Evolutionary conservation across 2,113 vertebrate species (phyloP), one percentile per base, ranked within the genome.

Genomic region (Eclectus roratus): DNA sequence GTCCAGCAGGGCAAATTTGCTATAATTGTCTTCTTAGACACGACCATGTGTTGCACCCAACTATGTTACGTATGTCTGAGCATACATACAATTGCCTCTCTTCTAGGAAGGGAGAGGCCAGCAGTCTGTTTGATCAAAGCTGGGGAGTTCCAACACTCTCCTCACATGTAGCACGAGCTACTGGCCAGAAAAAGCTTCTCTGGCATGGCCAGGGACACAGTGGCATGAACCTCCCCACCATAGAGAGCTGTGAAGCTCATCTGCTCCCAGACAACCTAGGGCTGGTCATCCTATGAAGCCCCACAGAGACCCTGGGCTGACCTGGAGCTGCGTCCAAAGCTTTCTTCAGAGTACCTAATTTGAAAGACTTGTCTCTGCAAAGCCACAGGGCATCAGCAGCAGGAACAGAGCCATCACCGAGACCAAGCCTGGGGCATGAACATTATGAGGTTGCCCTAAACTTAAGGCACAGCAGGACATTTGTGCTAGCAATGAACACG

Each of bases 1-100:
- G 20, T 12, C 17, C 37, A 80, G 66, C 33, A 13, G 24, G 31
- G 47, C 84, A 37, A 61, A 66, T 35, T n/a, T 29, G 17, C 21
- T 21, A 1, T 3, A 2, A 17, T 6, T 63, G 23, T 10, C 5
- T 7, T 15, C 6, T 7, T 18, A 13, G 1, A 17, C 10, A 12
- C 24, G 35, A 3, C 18, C 31, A 15, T 1, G 6, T 1, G 28
- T 9, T 25, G 49, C 39, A 60, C 35, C 35, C 63, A n/a, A 5
- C 35, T 6, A 23, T 23, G 8, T n/a, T 58, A 58, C 2, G 8
- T 23, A 14, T 21, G 17, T 33, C 53, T 5, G 41, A 7, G 53
- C 21, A 9, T 2, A 7, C 27, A 1, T 0, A 11, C 29, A 9
- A 9, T 3, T 13, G 29, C 23, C 28, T 69, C 47, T 39, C 68